Evolutionary conservation across 2,888 invertebrate species (phyloP).

Genomic region (Parnassius glacialis): DNA sequence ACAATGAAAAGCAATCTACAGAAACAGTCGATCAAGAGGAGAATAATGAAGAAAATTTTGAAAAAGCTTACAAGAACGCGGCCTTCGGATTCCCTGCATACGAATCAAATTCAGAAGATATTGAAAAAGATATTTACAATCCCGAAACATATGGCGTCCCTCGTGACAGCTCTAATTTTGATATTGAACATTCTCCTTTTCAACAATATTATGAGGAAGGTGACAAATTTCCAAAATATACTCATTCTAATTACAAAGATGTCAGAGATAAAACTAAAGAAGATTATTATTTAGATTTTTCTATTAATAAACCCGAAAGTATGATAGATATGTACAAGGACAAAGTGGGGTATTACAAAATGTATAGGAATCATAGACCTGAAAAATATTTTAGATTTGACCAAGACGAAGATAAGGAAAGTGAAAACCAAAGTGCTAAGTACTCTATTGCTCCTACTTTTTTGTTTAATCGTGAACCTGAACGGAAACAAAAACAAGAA

Average conservation of each 20-base stretch:
- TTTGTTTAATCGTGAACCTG: conserved; percentile 40
- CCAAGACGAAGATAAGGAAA: conserved; percentile 43
- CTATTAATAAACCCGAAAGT: conserved; percentile 62
- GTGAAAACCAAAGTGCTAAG: conserved; percentile 52
- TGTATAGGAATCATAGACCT: conserved; percentile 59
- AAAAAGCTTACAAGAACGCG: conserved; percentile 68
- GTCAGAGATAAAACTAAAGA: conserved; percentile 61
- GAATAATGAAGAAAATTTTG: conserved; percentile 71
- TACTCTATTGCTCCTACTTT: conserved; percentile 47
- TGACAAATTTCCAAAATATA: conserved; percentile 58
- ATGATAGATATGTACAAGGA: conserved; percentile 54
- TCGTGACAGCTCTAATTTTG: conserved; percentile 48
- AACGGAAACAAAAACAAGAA: conserved; percentile 51
- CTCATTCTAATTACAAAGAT: conserved; percentile 61
- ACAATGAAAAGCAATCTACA: conserved; percentile 53
- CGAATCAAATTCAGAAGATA: conserved; percentile 44
- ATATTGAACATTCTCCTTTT: conserved; percentile 56
- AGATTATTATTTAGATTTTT: conserved; percentile 61
- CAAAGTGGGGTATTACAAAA: conserved; percentile 64
- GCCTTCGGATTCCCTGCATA: conserved; percentile 70
- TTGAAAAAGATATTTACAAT: conserved; percentile 62
- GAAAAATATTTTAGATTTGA: conserved; percentile 43
- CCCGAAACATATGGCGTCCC: conserved; percentile 57
- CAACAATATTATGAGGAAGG: conserved; percentile 61
- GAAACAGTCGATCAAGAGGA: conserved; percentile 58